Conservation (phyloP, 1,140 invertebrate genomes). For the Papilio polyxenes region DNA sequence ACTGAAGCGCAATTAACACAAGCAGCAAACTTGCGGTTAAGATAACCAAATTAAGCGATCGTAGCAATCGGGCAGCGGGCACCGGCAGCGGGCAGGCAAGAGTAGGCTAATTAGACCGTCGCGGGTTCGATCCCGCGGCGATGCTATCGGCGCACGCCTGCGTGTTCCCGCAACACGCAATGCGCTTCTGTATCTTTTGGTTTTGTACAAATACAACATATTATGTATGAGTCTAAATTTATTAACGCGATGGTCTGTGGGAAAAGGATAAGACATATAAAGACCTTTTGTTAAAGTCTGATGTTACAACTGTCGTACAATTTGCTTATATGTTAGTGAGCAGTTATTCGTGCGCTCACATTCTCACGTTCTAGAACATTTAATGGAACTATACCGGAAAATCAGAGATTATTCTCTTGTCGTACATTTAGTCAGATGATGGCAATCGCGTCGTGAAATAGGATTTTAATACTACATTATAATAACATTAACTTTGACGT, state of each 20-base stretch:
- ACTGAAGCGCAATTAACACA: slow-evolving; percentile 20
- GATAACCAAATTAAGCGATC: slow-evolving; percentile 34
- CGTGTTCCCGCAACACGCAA: slow-evolving; percentile 42
- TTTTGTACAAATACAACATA: background rate
- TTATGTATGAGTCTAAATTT: background rate
- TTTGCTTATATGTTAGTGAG: no score
- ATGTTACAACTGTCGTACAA: no score
- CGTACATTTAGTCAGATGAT: background rate
- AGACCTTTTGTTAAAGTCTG: background rate
- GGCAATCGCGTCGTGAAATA: background rate
- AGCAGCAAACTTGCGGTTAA: slow-evolving; percentile 1
- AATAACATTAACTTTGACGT: background rate
- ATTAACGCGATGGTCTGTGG: background rate
- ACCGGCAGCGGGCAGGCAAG: background rate
- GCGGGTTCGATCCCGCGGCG: slow-evolving; percentile 40
- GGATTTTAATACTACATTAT: slow-evolving; percentile 8
- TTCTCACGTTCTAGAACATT: background rate
- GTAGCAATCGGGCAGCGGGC: background rate
- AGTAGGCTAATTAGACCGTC: slow-evolving; percentile 28
- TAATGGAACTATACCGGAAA: slow-evolving; percentile 4
- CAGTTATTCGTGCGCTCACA: no score
- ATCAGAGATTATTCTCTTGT: background rate
- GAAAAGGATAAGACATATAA: background rate
- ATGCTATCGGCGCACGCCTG: slow-evolving; percentile 44
- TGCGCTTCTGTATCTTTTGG: slow-evolving; percentile 31